Conservation (phyloP, 1,140 invertebrate species). For the Drosophila truncata region DNA sequence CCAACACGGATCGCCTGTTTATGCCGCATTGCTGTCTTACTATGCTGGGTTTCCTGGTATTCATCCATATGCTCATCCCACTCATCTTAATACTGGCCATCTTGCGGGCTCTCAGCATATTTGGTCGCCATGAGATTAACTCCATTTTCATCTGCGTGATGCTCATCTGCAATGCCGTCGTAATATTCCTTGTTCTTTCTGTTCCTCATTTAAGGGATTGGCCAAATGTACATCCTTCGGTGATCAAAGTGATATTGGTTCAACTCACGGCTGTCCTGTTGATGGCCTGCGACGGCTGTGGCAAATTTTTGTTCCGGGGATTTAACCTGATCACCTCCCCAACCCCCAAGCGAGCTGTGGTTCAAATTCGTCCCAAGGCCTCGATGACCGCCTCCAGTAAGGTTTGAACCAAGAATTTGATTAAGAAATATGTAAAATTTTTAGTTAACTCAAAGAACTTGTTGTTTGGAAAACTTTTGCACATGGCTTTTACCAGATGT, state of each 20-base stretch:
- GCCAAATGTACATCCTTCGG: constrained; percentile 94
- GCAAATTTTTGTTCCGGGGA: constrained; percentile 4
- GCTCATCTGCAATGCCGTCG: constrained; percentile 92
- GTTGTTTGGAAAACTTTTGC: neutral
- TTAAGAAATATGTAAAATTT: constrained; percentile 1
- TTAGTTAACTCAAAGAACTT: neutral
- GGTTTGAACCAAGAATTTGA: neutral
- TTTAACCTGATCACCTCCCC: neutral
- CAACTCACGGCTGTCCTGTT: constrained; percentile 82
- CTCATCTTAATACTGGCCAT: constrained; percentile 90
- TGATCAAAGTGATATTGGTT: constrained; percentile 88
- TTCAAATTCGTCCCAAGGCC: neutral
- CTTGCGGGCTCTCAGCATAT: constrained; percentile 46
- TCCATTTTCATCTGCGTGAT: constrained; percentile 89
- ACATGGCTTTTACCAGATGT: neutral
- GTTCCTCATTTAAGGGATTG: constrained; percentile 95
- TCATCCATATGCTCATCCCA: constrained; percentile 95
- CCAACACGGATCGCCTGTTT: constrained; percentile 94
- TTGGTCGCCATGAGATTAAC: constrained; percentile 60
- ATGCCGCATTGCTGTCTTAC: constrained; percentile 96
- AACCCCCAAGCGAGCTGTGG: neutral
- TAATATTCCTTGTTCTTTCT: constrained; percentile 89
- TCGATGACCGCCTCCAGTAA: neutral
- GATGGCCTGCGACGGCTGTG: constrained; percentile 30
- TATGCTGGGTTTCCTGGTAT: constrained; percentile 93